phyloP scores from a whole-genome alignment of 2,888 invertebrate genomes.

The Netelia virgata region DNA sequence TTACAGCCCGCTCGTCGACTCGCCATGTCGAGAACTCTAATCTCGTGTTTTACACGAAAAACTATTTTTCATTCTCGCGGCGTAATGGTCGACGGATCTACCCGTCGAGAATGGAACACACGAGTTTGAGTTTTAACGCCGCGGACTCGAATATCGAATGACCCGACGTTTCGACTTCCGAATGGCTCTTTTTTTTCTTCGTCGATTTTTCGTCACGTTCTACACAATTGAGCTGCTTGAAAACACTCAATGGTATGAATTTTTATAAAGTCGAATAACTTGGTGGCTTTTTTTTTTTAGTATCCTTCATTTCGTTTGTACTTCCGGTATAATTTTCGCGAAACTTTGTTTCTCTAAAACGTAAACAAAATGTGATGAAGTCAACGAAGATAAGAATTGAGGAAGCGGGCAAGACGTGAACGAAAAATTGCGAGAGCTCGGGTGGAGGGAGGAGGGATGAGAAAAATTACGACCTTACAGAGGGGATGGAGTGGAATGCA shows the following conservation, averaged over 20 bases:
- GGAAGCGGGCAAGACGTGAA: not conserved
- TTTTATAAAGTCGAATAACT: not conserved
- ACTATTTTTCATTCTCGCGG: conserved; percentile 59
- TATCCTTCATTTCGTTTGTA: not conserved
- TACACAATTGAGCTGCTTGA: not conserved
- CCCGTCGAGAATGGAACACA: not conserved
- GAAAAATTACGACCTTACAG: conserved; percentile 19
- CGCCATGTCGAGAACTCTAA: conserved; percentile 54
- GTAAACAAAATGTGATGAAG: not conserved
- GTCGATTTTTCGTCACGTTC: not conserved
- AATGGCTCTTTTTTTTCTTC: not conserved
- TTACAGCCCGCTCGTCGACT: conserved; percentile 56
- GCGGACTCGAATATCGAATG: not conserved
- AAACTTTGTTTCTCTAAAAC: not conserved
- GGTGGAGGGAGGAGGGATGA: not conserved
- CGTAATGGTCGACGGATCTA: conserved; percentile 40
- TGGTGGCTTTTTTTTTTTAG: not conserved
- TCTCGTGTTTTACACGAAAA: conserved; percentile 51
- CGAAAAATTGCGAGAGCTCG: not conserved
- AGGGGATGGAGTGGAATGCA: conserved; percentile 3
- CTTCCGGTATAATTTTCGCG: not conserved
- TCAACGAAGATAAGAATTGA: not conserved
- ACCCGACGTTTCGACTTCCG: not conserved
- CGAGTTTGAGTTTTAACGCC: not conserved
- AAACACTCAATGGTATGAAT: not conserved